These are phyloP conservation scores for Urocynchramus pylzowi DNA, from an alignment of 2,113 vertebrate genomes.

Conservation along the genomic window DNA sequence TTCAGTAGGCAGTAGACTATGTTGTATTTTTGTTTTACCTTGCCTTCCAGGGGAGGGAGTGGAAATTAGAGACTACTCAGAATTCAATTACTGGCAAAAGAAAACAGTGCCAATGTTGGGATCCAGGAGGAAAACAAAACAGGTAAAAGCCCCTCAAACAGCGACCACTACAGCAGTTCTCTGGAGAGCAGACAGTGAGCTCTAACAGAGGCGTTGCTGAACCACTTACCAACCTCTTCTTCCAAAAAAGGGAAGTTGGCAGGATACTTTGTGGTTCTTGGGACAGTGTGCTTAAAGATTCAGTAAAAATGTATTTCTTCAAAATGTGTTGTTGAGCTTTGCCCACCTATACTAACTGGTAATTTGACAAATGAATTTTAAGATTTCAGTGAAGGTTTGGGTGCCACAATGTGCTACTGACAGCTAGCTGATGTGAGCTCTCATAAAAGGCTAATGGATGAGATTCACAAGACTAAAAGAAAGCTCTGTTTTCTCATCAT, in stretches of 20 bases:
- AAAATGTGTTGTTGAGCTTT: neutral
- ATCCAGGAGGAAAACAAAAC: neutral
- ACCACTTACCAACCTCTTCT: neutral
- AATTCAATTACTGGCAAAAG: neutral
- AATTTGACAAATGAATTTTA: neutral
- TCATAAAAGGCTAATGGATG: neutral
- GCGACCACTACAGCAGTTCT: neutral
- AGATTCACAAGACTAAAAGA: neutral
- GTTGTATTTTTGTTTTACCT: neutral
- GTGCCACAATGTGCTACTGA: neutral
- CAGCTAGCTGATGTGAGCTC: neutral
- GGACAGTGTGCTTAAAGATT: neutral
- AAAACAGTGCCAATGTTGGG: neutral
- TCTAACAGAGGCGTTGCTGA: neutral
- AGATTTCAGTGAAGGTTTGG: neutral
- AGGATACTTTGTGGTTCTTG: neutral
- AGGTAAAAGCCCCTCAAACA: neutral
- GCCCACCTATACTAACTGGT: neutral
- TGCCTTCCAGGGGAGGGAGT: neutral
- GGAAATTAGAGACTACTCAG: neutral
- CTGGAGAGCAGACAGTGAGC: neutral
- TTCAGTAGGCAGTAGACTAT: neutral
- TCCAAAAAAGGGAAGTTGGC: neutral
- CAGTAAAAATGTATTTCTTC: neutral
- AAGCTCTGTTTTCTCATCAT: neutral